phyloP scores from a whole-genome alignment of 2,113 vertebrate genomes.

The Phalacrocorax pelagicus region DNA sequence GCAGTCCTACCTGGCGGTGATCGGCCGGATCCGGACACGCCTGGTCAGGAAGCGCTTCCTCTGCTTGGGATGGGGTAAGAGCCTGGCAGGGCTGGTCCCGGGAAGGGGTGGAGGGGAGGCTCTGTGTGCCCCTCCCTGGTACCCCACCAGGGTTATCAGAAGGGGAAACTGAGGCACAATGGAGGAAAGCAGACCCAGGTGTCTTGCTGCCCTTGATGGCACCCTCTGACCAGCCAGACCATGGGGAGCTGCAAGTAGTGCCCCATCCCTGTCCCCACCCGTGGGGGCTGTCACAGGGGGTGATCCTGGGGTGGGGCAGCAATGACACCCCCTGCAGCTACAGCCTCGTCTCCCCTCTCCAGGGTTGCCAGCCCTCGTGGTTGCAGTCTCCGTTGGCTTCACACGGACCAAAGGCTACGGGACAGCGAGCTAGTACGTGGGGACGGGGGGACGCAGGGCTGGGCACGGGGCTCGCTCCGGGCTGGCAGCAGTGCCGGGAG shows the following conservation, averaged over 20 bases:
- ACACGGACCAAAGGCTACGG: conserved; percentile 95
- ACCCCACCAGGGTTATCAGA: neutral
- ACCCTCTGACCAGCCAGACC: neutral
- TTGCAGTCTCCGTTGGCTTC: conserved; percentile 93
- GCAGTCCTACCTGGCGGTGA: conserved; percentile 98
- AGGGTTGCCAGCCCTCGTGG: conserved; percentile 90
- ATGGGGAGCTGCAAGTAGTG: neutral
- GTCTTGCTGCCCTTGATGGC: neutral
- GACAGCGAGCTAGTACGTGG: conserved; percentile 91
- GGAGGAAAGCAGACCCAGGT: neutral
- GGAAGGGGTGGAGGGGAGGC: accelerated
- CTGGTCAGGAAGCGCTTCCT: conserved; percentile 98
- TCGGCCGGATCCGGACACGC: conserved; percentile 93
- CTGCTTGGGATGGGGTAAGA: conserved; percentile 98
- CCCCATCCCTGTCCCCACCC: neutral
- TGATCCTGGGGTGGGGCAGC: neutral
- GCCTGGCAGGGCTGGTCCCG: accelerated
- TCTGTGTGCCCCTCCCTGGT: accelerated
- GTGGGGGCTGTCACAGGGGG: neutral
- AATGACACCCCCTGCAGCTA: neutral
- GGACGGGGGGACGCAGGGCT: neutral
- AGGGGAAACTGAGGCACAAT: neutral
- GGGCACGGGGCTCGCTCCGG: neutral
- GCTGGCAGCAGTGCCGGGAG: neutral
- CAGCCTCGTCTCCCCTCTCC: neutral